Evolutionary conservation across 2,888 invertebrate genomes (phyloP).

Genomic region (Teleiodes luculella): DNA sequence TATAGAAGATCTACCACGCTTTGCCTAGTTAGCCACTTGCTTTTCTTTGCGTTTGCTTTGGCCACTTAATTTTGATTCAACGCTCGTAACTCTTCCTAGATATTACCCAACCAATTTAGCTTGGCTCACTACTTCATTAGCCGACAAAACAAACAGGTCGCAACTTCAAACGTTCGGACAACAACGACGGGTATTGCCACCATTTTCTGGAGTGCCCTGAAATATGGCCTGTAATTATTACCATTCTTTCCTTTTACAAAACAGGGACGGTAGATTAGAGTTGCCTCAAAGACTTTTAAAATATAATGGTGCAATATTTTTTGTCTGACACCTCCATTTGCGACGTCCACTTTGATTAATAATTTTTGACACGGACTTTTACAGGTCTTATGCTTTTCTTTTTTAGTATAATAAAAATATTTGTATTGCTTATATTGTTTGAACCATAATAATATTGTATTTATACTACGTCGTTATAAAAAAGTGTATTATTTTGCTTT

Average conservation of each 20-base stretch:
- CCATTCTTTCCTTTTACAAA: constrained; percentile 37
- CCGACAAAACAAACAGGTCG: neutral
- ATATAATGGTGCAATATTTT: constrained; percentile 19
- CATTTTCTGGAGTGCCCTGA: constrained; percentile 37
- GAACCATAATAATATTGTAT: too few species aligned
- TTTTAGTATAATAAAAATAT: too few species aligned
- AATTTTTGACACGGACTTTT: too few species aligned
- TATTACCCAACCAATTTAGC: constrained; percentile 1
- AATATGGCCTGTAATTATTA: constrained; percentile 46
- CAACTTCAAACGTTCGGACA: constrained; percentile 1
- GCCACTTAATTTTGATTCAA: neutral
- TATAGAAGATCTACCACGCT: too few species aligned
- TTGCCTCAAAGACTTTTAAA: constrained; percentile 36
- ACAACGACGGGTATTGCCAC: constrained; percentile 17
- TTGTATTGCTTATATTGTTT: too few species aligned
- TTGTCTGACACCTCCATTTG: neutral
- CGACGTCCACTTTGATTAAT: constrained; percentile 6
- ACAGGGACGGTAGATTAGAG: constrained; percentile 30
- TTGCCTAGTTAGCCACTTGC: too few species aligned
- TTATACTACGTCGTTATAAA: too few species aligned
- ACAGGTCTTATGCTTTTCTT: too few species aligned
- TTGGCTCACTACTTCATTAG: constrained; percentile 1
- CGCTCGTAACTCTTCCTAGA: neutral
- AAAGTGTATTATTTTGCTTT: too few species aligned
- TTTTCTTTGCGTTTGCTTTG: too few species aligned